Base-by-base conservation (phyloP, 2,888 invertebrate genomes). In the Watsonalla binaria region DNA sequence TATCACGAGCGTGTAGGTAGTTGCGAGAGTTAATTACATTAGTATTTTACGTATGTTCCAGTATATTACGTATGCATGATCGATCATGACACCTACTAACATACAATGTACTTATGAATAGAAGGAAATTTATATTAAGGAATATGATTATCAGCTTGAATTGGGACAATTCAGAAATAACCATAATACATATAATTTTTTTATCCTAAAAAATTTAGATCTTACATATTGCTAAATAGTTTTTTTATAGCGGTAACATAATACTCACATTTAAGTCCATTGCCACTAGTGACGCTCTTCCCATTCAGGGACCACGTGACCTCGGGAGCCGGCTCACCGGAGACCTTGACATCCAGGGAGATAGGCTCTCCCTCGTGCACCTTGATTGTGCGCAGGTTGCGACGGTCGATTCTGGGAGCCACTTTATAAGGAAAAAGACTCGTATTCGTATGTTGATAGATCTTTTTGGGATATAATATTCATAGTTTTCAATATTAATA, bases 391-490 rank as follows among this genome's bases (percentile, higher is more conserved):
- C 95, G 94, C 58, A 99, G 92, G 84, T 96, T 96, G 70, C 95
- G 95, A 14, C 98, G 94, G 82, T 99, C 98, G 86, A 99, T 99
- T 92, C 96, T 97, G 0, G 99, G 99, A 61, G 98, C 96, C 92
- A 98, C 98, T 98, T 24, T 24, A 24, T 24, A 24, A 1, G n/a
- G 86, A 34, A 47, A 15, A 46, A 14, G 35, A 24, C 6, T 45
- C 11, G 2, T 47, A 47, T 51, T 13, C 37, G n/a, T 6, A 50
- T 24, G 24, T 24, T 24, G 24, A 24, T 24, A n/a, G n/a, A n/a
- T n/a, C n/a, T n/a, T n/a, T n/a, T n/a, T n/a, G n/a, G n/a, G n/a
- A n/a, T n/a, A n/a, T n/a, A n/a, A n/a, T n/a, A n/a, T n/a, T n/a
- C n/a, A n/a, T n/a, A n/a, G n/a, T n/a, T n/a, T n/a, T n/a, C n/a